phyloP scores from a whole-genome alignment of 2,113 vertebrate species.

The Mormyrus iriodes region DNA sequence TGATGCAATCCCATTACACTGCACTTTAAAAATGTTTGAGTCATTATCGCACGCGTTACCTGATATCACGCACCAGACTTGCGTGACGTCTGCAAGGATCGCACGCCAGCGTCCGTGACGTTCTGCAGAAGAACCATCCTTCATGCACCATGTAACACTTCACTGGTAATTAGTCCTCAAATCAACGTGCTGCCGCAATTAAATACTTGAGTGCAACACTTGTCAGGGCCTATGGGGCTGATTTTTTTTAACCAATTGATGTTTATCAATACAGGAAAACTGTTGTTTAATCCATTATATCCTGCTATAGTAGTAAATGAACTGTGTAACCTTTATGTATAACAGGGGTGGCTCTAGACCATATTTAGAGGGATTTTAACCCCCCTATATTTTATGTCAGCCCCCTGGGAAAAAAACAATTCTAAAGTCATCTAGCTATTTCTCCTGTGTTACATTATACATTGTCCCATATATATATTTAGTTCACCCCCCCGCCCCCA shows the following conservation, averaged over 20 bases:
- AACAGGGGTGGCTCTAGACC: not conserved
- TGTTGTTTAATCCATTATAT: not conserved
- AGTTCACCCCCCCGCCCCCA: not conserved
- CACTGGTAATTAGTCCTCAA: conserved; percentile 6
- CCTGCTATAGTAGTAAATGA: not conserved
- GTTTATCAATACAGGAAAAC: not conserved
- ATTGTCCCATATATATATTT: not conserved
- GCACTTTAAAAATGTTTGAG: not conserved
- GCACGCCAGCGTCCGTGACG: not conserved
- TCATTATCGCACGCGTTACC: not conserved
- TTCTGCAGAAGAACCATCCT: not conserved
- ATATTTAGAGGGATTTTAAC: not conserved
- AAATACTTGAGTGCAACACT: conserved; percentile 9
- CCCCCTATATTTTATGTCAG: not conserved
- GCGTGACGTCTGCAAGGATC: not conserved
- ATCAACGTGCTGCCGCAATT: not conserved
- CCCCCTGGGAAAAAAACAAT: no score
- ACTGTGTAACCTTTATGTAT: not conserved
- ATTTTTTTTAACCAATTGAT: not conserved
- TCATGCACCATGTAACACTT: not conserved
- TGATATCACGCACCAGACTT: not conserved
- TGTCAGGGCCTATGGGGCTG: not conserved
- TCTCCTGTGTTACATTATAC: not conserved
- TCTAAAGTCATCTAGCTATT: not conserved
- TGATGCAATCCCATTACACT: not conserved